Percentiles rank a stretch among this genome's conserved stretches.
These are phyloP conservation scores for Macrophya alboannulata DNA, from an alignment of 2,888 invertebrate genomes.

Conservation along the genomic window DNA sequence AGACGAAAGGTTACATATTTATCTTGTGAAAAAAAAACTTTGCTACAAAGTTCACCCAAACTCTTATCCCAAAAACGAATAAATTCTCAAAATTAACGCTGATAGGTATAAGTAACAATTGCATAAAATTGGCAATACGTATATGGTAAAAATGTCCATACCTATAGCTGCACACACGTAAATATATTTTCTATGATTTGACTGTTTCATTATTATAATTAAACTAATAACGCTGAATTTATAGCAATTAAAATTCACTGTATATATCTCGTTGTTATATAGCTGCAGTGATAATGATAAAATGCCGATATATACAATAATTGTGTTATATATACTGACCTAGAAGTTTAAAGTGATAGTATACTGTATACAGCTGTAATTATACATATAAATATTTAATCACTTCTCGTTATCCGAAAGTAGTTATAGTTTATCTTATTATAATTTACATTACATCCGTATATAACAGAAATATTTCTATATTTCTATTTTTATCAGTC, in stretches of 20 bases:
- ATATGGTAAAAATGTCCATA: background rate
- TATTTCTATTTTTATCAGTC: background rate
- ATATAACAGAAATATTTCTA: background rate
- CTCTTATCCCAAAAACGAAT: no score
- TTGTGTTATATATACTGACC: slow-evolving; percentile 4
- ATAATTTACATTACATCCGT: background rate
- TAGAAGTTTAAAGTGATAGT: background rate
- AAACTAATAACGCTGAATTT: background rate
- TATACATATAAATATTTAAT: background rate
- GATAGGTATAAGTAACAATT: no score
- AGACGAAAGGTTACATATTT: no score
- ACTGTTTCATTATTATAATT: background rate
- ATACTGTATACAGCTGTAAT: background rate
- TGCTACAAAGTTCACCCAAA: no score
- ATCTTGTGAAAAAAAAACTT: no score
- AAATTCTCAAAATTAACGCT: no score
- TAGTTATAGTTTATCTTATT: background rate
- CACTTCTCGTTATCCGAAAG: slow-evolving; percentile 11
- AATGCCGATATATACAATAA: background rate
- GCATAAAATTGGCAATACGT: background rate
- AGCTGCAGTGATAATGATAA: background rate
- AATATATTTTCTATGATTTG: background rate
- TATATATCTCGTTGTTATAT: background rate
- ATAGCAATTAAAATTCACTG: background rate
- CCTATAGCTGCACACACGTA: background rate